Base-by-base conservation (phyloP, 2,113 vertebrate genomes). In the Megalops atlanticus region DNA sequence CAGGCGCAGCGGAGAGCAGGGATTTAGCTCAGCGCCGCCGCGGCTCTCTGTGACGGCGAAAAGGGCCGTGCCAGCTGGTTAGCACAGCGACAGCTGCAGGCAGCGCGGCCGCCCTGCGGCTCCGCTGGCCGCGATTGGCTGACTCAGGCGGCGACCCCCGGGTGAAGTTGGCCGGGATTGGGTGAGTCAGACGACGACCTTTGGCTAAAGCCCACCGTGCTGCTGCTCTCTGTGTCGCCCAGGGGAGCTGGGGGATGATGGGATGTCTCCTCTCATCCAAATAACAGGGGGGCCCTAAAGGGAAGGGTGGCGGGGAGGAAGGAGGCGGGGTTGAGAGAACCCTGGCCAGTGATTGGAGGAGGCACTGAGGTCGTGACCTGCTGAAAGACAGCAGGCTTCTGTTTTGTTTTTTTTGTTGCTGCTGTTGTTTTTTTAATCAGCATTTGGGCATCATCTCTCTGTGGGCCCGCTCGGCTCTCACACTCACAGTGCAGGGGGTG, bases 351-450 rank as follows among this genome's bases (percentile, higher is more conserved):
- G 47, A 80, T 40, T 80, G 69, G 47, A 52, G 79, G 14, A 80
- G 41, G 41, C 7, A 4, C 36, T 38, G 79, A 47, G 70, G 79
- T 80, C 24, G 24, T 54, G 79, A 74, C 79, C 79, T 39, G 69
- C 70, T 31, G 35, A 70, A 80, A 71, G 47, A 18, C 64, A 49
- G 24, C 68, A 41, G 77, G 58, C 79, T 31, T 24, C 47, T 74
- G 21, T 40, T 52, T 49, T 35, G n/a, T n/a, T n/a, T n/a, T n/a
- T n/a, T n/a, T n/a, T n/a, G 16, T 49, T 49, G 8, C 16, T 49
- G 16, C 16, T 8, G 45, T 49, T 49, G 45, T 69, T 38, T 18
- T 38, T 69, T 12, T 36, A 35, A 14, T 10, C 35, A 7, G n/a
- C 58, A 64, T 31, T 24, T 64, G 58, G n/a, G 4, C n/a, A 2